Percentiles rank a stretch among this genome's conserved stretches.
Evolutionary conservation across 2,888 invertebrate genomes (phyloP).

Genomic region (Nycteola revayana): DNA sequence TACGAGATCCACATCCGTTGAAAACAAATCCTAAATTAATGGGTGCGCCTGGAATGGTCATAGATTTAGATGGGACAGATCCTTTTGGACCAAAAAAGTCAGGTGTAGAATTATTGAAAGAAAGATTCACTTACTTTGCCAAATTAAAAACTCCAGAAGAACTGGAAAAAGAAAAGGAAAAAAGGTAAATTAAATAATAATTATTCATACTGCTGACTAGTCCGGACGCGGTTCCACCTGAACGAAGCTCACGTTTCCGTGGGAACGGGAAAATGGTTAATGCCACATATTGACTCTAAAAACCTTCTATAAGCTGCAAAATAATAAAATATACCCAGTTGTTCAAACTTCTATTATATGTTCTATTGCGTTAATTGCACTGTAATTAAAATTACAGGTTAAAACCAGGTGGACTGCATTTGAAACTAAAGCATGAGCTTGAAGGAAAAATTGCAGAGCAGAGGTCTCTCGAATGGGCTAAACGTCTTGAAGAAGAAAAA

Average conservation of each 20-base stretch:
- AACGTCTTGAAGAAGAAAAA: conserved; percentile 80
- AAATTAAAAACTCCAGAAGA: conserved; percentile 76
- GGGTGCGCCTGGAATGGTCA: conserved; percentile 77
- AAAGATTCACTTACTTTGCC: conserved; percentile 87
- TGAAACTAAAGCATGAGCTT: conserved; percentile 86
- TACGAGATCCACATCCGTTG: conserved; percentile 30
- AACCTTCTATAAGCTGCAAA: too few relatives aligned
- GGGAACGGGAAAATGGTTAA: too few relatives aligned
- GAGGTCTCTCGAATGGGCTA: conserved; percentile 86
- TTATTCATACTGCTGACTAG: too few relatives aligned
- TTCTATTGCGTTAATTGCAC: too few relatives aligned
- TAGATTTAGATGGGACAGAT: conserved; percentile 55
- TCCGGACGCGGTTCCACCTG: too few relatives aligned
- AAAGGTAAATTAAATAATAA: conserved; percentile 77
- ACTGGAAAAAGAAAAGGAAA: conserved; percentile 77
- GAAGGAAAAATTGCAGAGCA: conserved; percentile 87
- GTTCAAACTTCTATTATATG: too few relatives aligned
- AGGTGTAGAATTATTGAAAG: conserved; percentile 85
- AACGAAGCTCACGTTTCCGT: too few relatives aligned
- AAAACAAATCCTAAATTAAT: conserved; percentile 67
- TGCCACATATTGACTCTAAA: too few relatives aligned
- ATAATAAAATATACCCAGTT: too few relatives aligned
- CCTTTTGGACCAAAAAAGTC: conserved; percentile 48
- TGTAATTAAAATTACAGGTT: conserved; percentile 45
- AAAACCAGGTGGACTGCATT: conserved; percentile 86